Conservation (phyloP, 2,113 vertebrate species). For the Varanus salvator region DNA sequence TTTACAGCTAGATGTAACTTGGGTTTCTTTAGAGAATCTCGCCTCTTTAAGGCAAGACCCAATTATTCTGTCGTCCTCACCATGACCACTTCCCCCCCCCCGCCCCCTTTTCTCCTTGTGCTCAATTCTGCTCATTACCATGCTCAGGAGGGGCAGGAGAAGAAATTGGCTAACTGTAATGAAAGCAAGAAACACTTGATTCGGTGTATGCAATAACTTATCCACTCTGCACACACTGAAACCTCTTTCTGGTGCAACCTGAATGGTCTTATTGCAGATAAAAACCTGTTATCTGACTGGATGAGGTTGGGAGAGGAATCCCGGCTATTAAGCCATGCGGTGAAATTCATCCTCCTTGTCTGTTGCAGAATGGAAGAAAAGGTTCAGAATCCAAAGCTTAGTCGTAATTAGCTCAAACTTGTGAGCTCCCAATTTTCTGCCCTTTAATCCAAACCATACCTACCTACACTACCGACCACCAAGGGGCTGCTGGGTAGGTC, state of each 20-base stretch:
- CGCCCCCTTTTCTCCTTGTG: background rate
- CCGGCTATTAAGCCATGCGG: background rate
- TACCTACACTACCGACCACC: background rate
- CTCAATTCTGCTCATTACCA: background rate
- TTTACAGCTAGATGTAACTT: background rate
- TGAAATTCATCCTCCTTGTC: background rate
- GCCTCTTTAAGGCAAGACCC: background rate
- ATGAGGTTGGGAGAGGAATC: background rate
- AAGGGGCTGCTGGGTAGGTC: background rate
- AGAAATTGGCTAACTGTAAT: background rate
- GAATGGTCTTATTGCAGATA: background rate
- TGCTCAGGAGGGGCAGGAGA: background rate
- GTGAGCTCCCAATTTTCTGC: background rate
- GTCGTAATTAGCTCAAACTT: slow-evolving; percentile 7
- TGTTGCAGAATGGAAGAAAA: background rate
- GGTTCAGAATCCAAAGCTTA: background rate
- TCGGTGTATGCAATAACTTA: background rate
- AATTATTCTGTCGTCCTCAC: background rate
- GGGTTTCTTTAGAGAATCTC: background rate
- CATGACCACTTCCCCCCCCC: background rate
- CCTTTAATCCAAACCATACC: slow-evolving; percentile 10
- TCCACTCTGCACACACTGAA: background rate
- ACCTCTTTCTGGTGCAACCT: background rate
- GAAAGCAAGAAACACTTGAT: background rate
- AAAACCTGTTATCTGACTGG: background rate